Conservation (phyloP, 2,113 vertebrate species). For the Dissostichus mawsoni region DNA sequence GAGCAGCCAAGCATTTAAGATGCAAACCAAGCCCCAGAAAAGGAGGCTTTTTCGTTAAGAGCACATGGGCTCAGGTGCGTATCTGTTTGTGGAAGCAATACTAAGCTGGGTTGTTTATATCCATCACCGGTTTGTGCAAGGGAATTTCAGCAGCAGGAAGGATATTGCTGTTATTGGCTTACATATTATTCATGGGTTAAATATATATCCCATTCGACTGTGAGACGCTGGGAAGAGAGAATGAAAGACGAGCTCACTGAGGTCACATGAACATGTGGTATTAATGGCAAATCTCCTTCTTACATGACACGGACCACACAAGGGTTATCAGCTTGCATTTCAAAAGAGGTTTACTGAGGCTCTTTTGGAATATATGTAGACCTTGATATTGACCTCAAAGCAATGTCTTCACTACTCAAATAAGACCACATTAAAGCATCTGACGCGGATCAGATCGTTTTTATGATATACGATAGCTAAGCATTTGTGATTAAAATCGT, state of each 20-base stretch:
- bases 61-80: conserved; percentile 65
- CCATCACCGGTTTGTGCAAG: conserved; percentile 49
- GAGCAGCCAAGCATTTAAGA: conserved; percentile 48
- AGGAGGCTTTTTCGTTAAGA: conserved; percentile 62
- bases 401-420: not conserved
- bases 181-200: conserved; percentile 68
- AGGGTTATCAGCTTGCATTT: not conserved
- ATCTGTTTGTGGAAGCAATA: conserved; percentile 66
- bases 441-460: not conserved
- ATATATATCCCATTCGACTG: conserved; percentile 55
- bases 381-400: conserved; percentile 1
- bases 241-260: conserved; percentile 26
- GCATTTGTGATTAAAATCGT: too few relatives aligned
- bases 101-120: conserved; percentile 69
- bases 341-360: not conserved
- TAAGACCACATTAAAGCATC: not conserved
- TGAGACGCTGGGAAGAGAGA: conserved; percentile 43
- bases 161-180: conserved; percentile 63
- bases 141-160: conserved; percentile 58
- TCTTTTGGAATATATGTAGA: conserved; percentile 2
- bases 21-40: conserved; percentile 54
- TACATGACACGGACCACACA: conserved; percentile 56
- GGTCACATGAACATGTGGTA: conserved; percentile 59
- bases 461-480: not conserved
- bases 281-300: conserved; percentile 42